phyloP scores from a whole-genome alignment of 2,888 invertebrate genomes.

The Cepaea hortensis region DNA sequence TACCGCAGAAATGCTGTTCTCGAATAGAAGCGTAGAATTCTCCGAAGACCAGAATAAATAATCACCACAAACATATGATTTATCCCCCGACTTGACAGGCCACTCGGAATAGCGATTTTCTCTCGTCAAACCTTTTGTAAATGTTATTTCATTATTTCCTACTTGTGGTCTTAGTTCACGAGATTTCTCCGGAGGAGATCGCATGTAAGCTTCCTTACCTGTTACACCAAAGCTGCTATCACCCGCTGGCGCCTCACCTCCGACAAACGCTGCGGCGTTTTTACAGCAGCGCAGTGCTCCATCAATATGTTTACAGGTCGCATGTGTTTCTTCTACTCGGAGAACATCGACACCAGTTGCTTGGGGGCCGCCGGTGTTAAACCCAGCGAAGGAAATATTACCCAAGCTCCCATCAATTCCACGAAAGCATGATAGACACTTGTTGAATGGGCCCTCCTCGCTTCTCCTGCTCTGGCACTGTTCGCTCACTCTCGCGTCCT shows the following conservation, averaged over 20 bases:
- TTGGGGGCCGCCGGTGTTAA: slow-evolving; percentile 17
- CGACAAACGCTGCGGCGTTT: background rate
- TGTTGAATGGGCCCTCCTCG: slow-evolving; percentile 37
- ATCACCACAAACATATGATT: background rate
- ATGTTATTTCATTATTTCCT: background rate
- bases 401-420: slow-evolving; percentile 13
- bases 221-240: background rate
- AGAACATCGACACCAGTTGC: background rate
- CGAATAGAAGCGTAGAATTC: too few relatives aligned
- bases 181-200: too few relatives aligned
- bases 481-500: slow-evolving; percentile 23
- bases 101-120: slow-evolving; percentile 10
- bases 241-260: background rate
- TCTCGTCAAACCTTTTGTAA: background rate
- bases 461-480: background rate
- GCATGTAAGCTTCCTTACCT: background rate
- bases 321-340: background rate
- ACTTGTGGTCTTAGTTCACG: background rate
- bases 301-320: slow-evolving; percentile 27
- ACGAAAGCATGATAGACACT: slow-evolving; percentile 32
- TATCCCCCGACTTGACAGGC: background rate
- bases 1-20: background rate
- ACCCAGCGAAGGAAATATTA: slow-evolving; percentile 15
- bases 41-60: background rate
- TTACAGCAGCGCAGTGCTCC: background rate